Conservation (phyloP, 1,140 invertebrate species). For the Papilio aristodemus region DNA sequence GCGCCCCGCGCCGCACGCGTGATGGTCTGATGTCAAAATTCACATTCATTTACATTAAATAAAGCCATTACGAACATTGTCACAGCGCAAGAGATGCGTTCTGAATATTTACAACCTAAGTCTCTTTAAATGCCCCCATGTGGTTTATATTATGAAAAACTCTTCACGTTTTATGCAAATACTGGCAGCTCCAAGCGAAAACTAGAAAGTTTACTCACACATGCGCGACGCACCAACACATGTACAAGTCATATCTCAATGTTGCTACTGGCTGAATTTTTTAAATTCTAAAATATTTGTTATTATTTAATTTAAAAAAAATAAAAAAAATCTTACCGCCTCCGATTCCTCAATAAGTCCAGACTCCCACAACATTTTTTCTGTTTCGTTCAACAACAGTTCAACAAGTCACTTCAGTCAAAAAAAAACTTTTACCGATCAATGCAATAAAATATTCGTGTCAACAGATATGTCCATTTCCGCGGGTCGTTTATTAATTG, state of each 20-base stretch:
- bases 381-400: constrained; percentile 49
- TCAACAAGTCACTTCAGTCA: constrained; percentile 54
- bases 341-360: constrained; percentile 68
- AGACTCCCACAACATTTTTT: constrained; percentile 74
- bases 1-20: constrained; percentile 24
- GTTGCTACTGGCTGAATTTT: constrained; percentile 48
- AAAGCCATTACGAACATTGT: constrained; percentile 65
- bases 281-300: constrained; percentile 47
- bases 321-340: constrained; percentile 60
- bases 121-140: constrained; percentile 66
- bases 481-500: constrained; percentile 44
- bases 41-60: constrained; percentile 68
- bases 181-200: constrained; percentile 71
- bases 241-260: constrained; percentile 35
- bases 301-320: constrained; percentile 39
- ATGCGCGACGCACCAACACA: constrained; percentile 44
- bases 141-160: constrained; percentile 78
- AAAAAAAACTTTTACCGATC: constrained; percentile 39
- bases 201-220: constrained; percentile 79
- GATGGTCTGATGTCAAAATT: constrained; percentile 46
- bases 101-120: constrained; percentile 73
- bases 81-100: constrained; percentile 55
- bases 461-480: constrained; percentile 64
- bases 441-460: constrained; percentile 34
- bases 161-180: constrained; percentile 79